Evolutionary conservation across 1,140 invertebrate species (phyloP).

Genomic region (Belonocnema kinseyi): DNA sequence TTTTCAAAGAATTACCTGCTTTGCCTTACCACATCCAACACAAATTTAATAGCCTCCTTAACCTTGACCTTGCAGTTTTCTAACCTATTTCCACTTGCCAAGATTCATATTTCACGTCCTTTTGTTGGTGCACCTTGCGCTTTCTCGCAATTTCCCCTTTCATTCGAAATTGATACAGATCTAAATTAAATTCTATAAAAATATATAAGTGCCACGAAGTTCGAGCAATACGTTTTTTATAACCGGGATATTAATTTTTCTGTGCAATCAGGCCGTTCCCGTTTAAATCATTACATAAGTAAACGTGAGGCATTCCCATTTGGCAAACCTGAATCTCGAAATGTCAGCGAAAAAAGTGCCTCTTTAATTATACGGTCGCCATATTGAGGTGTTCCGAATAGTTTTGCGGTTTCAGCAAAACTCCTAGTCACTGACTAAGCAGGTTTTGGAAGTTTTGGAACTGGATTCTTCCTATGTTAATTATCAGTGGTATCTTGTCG

Average conservation of each 20-base stretch:
- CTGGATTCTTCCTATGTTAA: constrained; percentile 9
- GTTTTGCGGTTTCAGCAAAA: constrained; percentile 3
- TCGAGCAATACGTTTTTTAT: no score
- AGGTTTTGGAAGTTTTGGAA: background rate
- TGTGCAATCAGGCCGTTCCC: background rate
- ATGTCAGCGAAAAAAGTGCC: constrained; percentile 1
- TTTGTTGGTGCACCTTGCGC: background rate
- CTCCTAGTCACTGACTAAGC: background rate
- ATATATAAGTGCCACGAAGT: no score
- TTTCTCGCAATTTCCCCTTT: background rate
- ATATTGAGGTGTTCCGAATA: constrained; percentile 8
- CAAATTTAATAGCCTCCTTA: constrained; percentile 11
- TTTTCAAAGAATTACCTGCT: background rate
- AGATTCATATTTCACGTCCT: background rate
- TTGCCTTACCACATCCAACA: constrained; percentile 2
- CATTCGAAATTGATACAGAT: background rate
- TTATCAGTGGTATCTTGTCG: background rate
- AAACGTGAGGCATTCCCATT: background rate
- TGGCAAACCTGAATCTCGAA: constrained; percentile 2
- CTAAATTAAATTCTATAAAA: background rate
- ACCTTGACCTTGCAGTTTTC: constrained; percentile 3
- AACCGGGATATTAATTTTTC: background rate
- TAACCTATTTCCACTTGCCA: constrained; percentile 2
- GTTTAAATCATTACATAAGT: background rate
- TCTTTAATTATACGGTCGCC: background rate